Evolutionary conservation across 2,888 invertebrate genomes (phyloP), one percentile per base, ranked within the genome.

Genomic region (Cabera pusaria): DNA sequence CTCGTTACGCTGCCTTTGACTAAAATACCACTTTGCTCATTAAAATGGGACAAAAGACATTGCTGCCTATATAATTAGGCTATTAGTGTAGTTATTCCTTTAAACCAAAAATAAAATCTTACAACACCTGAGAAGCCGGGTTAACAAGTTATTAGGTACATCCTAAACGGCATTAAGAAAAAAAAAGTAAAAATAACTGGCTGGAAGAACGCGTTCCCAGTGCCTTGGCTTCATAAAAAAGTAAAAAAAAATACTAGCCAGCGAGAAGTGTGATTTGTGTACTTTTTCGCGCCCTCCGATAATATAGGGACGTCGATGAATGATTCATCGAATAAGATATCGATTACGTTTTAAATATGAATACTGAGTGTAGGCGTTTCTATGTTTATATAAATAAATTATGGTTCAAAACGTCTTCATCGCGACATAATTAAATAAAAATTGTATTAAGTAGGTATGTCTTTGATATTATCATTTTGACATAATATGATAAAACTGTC

Each of bases 261-360:
- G 66, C 59, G 73, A 76, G 77, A 83, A 72, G 78, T 79, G 84
- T 82, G 83, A 86, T 84, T 83, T 85, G 83, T 84, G 71, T 77
- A 74, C 74, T 73, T 82, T 75, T 84, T 82, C 78, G 71, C 81
- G 68, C 78, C 68, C 57, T 53, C 59, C 72, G 74, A 80, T 82
- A 81, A 75, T 45, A 48, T 56, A 66, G 63, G 66, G 70, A 60
- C 60, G 60, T 64, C 70, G 74, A 75, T 75, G 70, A 71, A 70
- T 75, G 72, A 74, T 74, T 66, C 57, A 66, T 62, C 59, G 59
- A 65, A 60, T 64, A 60, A 64, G 70, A 73, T 80, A 77, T 76
- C 73, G 72, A 71, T 71, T 72, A 62, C 61, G 44, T 61, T 62
- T 54, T 55, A 55, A 64, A 67, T 52, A 47, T 48, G 52, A 53